These are phyloP conservation scores for Strigamia maritima DNA, from an alignment of 2,888 invertebrate species.

Conservation along the genomic window DNA sequence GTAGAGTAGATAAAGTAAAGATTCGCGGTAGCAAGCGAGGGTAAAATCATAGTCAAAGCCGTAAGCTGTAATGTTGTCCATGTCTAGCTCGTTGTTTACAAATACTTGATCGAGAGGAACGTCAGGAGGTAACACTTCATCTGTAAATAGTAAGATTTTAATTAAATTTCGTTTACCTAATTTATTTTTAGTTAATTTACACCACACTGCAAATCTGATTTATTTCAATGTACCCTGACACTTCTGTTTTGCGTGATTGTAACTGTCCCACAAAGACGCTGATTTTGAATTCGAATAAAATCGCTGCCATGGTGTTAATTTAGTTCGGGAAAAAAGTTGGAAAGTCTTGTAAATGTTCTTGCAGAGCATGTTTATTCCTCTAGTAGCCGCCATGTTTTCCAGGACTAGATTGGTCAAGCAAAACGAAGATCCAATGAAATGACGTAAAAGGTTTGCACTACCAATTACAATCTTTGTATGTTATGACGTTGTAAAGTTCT, in stretches of 20 bases:
- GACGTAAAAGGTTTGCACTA: too few relatives aligned
- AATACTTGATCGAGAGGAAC: conserved; percentile 85
- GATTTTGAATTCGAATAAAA: neutral
- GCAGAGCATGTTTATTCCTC: too few relatives aligned
- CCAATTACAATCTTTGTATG: neutral
- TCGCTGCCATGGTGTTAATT: neutral
- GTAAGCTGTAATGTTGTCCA: conserved; percentile 87
- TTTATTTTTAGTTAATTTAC: neutral
- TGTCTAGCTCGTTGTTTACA: conserved; percentile 91
- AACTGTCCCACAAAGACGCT: conserved; percentile 31
- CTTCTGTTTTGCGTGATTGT: conserved; percentile 18
- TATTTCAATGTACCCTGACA: conserved; percentile 21
- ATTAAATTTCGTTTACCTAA: neutral
- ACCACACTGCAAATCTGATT: neutral
- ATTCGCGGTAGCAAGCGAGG: conserved; percentile 86
- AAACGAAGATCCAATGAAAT: too few relatives aligned
- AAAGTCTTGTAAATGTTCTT: neutral
- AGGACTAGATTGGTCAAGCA: too few relatives aligned
- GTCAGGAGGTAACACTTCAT: conserved; percentile 66
- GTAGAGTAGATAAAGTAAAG: conserved; percentile 83
- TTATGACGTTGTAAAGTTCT: neutral
- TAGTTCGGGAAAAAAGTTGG: neutral
- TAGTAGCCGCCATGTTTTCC: neutral
- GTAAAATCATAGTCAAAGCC: conserved; percentile 99
- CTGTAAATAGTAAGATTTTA: conserved; percentile 10